Conservation (phyloP, 2,113 vertebrate species). For the Ctenodactylus gundi region DNA sequence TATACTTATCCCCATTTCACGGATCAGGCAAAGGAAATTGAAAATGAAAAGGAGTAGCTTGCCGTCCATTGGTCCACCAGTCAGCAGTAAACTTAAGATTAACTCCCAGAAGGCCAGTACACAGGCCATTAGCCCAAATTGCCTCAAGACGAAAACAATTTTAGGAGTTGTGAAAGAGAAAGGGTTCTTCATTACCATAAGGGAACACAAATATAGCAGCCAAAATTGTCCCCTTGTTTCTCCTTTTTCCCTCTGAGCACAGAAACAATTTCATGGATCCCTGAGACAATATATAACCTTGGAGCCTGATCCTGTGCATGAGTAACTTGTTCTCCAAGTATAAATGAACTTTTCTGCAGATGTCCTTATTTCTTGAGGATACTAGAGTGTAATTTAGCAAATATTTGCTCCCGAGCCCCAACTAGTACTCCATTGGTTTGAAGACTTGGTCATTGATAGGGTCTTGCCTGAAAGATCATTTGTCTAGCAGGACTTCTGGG, state of each 20-base stretch:
- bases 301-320: background rate
- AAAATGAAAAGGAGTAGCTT: conserved; percentile 26
- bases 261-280: conserved; percentile 51
- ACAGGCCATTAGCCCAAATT: conserved; percentile 48
- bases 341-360: background rate
- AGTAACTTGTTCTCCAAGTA: background rate
- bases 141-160: conserved; percentile 49
- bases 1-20: conserved; percentile 28
- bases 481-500: background rate
- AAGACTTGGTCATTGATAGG: background rate
- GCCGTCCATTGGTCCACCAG: background rate
- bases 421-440: background rate
- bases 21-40: conserved; percentile 53
- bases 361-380: background rate
- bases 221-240: conserved; percentile 10
- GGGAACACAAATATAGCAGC: background rate
- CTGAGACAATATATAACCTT: background rate
- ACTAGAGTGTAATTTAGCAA: background rate
- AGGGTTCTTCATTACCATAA: background rate
- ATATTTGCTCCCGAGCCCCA: background rate
- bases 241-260: background rate
- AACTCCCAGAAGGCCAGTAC: conserved; percentile 33
- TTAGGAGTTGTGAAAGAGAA: conserved; percentile 10
- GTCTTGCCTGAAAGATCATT: background rate
- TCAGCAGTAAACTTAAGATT: conserved; percentile 18